Evolutionary conservation across 2,113 vertebrate genomes (phyloP), one percentile per base, ranked within the genome.

Genomic region (Phylloscopus trochilus): DNA sequence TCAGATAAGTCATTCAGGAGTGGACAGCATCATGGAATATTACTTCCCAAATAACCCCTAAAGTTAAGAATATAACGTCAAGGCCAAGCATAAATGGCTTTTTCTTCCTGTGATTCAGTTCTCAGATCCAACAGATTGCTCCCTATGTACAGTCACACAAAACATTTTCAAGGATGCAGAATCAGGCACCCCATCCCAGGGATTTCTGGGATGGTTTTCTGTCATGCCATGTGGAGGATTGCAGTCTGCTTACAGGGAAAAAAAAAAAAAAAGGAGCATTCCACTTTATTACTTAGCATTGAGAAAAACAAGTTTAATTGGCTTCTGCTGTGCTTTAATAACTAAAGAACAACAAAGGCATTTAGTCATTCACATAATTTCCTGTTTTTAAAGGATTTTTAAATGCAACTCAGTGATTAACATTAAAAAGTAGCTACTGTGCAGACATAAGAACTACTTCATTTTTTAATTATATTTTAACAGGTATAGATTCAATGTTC

Each of bases 401-500:
- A 95, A 96, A 93, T 94, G 89, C 15, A 33, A 68, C 60, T 93
- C 76, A 26, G 86, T 96, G 95, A 96, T 95, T 97, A 97, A 94
- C 90, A 93, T 96, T 95, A 92, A 92, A 96, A 96, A 94, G 77
- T 92, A 88, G 76, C 92, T 95, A 68, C 92, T 90, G 60, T 68
- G 53, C 94, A 96, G 76, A 56, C 80, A 87, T 81, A 90, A 96
- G 90, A 96, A 93, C 93, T 96, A 90, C 90, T 96, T 96, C 76
- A 96, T 96, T 97, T 93, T 95, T 94, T 43, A 96, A 97, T 94
- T 95, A 84, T 92, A 92, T 95, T 96, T 96, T 96, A 96, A 90
- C 90, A 96, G 94, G 86, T 95, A 93, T 83, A 81, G 80, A 86
- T 87, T 92, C 80, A 27, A 70, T 37, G 86, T 80, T 87, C 88